Percentiles rank a stretch among this genome's conserved stretches.
Conservation (phyloP, 2,888 invertebrate genomes). For the Xestia xanthographa region DNA sequence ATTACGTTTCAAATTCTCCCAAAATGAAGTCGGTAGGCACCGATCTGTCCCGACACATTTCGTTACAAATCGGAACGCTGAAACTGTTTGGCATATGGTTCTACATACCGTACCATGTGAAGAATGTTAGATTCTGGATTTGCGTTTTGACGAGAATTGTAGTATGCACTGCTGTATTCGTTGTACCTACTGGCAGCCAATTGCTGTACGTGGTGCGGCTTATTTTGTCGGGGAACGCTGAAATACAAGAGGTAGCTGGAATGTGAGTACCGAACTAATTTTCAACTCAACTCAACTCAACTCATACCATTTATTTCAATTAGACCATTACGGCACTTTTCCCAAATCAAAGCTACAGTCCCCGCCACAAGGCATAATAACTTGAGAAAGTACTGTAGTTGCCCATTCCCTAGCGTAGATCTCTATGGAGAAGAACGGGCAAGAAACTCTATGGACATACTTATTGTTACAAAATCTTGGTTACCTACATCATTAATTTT, state of each 20-base stretch:
- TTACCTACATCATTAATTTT: no score
- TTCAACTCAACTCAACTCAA: no score
- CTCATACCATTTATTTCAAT: no score
- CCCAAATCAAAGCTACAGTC: no score
- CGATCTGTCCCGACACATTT: conserved; percentile 72
- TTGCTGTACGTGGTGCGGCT: conserved; percentile 71
- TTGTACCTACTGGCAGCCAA: conserved; percentile 74
- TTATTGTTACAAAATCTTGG: no score
- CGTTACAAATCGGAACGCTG: conserved; percentile 72
- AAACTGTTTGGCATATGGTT: conserved; percentile 76
- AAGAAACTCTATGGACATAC: no score
- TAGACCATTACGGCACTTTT: no score
- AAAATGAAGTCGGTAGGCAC: conserved; percentile 68
- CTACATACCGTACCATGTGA: conserved; percentile 71
- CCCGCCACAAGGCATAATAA: no score
- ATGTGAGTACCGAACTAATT: conserved; percentile 72
- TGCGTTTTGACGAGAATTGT: conserved; percentile 64
- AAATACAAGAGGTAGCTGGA: conserved; percentile 75
- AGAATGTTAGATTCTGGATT: conserved; percentile 72
- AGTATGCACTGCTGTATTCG: conserved; percentile 67
- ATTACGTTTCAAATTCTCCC: conserved; percentile 62
- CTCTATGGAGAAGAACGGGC: no score
- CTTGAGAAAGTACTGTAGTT: no score
- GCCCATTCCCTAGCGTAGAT: no score
- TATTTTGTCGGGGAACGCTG: conserved; percentile 69